Base-by-base conservation (phyloP, 2,113 vertebrate genomes). In the Mystacornis crossleyi region DNA sequence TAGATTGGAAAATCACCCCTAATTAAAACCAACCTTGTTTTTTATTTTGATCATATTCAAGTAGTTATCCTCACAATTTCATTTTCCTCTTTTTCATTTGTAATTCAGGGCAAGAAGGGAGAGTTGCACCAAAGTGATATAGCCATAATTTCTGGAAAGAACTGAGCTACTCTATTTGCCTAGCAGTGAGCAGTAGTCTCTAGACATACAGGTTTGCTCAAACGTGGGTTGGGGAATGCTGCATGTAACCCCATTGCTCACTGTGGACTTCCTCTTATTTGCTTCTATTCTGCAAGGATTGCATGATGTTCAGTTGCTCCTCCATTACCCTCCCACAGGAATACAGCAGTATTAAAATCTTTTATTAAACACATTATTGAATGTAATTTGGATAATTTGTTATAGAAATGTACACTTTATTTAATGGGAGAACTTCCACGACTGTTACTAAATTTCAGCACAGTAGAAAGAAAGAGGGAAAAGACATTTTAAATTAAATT, bases 401-500 rank as follows among this genome's bases (percentile, higher is more conserved):
- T 75, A 81, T 3, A 72, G 71, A 90, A 74, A 6, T 14, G 8
- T 43, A 79, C 9, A 58, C 3, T 15, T 60, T 69, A 69, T 47
- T 90, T 87, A 79, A 58, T 1, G 2, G 16, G 20, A 73, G 19
- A 75, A 65, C 80, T 66, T 62, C 19, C 33, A 73, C 20, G 58
- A 38, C 29, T 62, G 50, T 65, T 77, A 87, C 40, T 85, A 62
- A 91, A 65, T 54, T 81, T 64, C n/a, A 81, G 26, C 42, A 73
- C 23, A 91, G 23, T 16, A 74, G 15, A 10, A 54, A 85, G 42
- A 81, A 81, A 26, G 8, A 15, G 5, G 2, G 14, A 50, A 75
- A 65, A 47, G 54, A 61, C 14, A 94, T 28, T 60, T 95, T 89
- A 43, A 97, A 93, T 89, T 82, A 93, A 50, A 95, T 73, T 90